Base-by-base conservation (phyloP, 2,888 invertebrate species). In the Drosophila ustulata region DNA sequence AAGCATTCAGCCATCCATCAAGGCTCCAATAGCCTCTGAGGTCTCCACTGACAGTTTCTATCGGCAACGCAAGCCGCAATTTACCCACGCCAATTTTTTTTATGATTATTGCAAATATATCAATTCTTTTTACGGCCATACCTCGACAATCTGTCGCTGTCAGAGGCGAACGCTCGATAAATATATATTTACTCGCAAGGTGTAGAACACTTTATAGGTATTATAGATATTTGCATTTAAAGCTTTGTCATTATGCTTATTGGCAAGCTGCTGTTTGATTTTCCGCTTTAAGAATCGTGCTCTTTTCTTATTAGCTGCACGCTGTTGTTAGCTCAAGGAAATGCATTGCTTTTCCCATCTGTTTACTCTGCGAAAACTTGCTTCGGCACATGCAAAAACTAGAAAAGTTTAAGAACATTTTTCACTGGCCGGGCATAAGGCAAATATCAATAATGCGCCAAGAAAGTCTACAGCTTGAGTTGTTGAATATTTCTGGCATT, bases 1-100 rank as follows among this genome's bases (percentile, higher is more conserved):
- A 55, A 39, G 49, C 69, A 41, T 52, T 75, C 30, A 49, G 56
- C 46, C 67, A 77, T 78, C 72, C 61, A 82, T 81, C 82, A 84
- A 68, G 64, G 61, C 37, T 47, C 63, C 50, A 34, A 51, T 62
- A 43, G 46, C 55, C 30, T 23, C 51, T 58, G 49, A 39, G 49
- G 30, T 49, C 43, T 46, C 41, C 53, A 8, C 58, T 71, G 70
- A 76, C 81, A 85, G 66, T 67, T 85, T 68, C 65, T 61, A 76
- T 76, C 72, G 61, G 34, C 57, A 45, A 46, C 46, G 61, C 47
- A 41, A 32, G 59, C 39, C 65, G 45, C 66, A 55, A 66, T 51
- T 64, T 59, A 41, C 61, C 52, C 23, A 18, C 13, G 45, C 43
- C 67, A 47, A 51, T 46, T 65, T 58, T 65, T 58, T 50, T 49